These are phyloP conservation scores for Vultur gryphus DNA, from an alignment of 2,797 vertebrate genomes.

Conservation along the genomic window DNA sequence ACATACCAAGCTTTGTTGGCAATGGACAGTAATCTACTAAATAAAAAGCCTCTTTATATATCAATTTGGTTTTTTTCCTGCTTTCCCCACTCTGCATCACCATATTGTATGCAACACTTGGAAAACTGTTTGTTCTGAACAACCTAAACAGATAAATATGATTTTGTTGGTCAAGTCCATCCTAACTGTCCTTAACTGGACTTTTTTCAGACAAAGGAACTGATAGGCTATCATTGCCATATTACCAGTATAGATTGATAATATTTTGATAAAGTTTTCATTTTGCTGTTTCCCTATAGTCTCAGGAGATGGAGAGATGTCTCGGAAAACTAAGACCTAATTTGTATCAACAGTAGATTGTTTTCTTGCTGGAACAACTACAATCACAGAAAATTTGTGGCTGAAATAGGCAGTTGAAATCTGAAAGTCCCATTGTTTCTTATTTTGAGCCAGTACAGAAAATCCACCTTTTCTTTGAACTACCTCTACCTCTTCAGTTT, in stretches of 20 bases:
- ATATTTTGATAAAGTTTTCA: neutral
- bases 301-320: neutral
- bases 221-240: neutral
- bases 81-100: neutral
- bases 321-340: neutral
- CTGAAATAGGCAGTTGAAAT: neutral
- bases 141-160: neutral
- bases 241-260: neutral
- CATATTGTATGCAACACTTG: neutral
- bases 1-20: neutral
- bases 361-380: neutral
- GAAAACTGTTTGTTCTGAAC: neutral
- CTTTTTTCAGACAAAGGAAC: neutral
- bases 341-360: neutral
- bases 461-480: neutral
- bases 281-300: neutral
- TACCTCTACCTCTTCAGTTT: neutral
- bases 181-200: neutral
- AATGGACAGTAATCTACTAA: neutral
- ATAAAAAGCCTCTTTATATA: neutral
- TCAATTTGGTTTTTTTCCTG: neutral
- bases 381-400: neutral
- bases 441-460: neutral
- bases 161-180: neutral
- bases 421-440: neutral